Evolutionary conservation across 2,113 vertebrate genomes (phyloP), one percentile per base, ranked within the genome.

Genomic region (Rhombomys opimus): DNA sequence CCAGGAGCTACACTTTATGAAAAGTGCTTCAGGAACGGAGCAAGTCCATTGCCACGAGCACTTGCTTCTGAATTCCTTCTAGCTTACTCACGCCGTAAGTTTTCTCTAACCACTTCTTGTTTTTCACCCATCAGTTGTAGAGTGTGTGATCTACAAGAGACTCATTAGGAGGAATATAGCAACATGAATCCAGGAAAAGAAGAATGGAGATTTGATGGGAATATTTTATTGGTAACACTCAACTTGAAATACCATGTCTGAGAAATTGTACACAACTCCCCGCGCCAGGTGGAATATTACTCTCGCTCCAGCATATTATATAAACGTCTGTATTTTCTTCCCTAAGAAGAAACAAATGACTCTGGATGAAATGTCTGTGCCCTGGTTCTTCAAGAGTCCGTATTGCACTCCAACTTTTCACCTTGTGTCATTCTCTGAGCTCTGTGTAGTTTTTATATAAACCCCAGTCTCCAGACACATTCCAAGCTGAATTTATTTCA

Each of bases 401-500:
- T 68, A 88, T 82, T 46, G 76, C 95, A 89, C 77, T 93, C 50
- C 23, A 96, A 96, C 93, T 91, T 95, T 91, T 97, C 90, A 96
- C 94, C 94, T 90, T 65, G 91, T 88, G 93, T 97, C 95, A 92
- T 86, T 94, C 82, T 97, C 94, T 85, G 85, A 96, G 73, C 81
- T 92, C 96, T 97, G 96, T 93, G 68, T 70, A 97, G 94, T 63
- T 87, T 81, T 98, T 96, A 87, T 97, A 78, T 97, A 97, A 98
- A 97, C 97, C 61, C 70, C 59, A 73, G 80, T 92, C 96, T 97
- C 97, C 46, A 97, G 95, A 97, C 95, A 97, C 97, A 97, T 97
- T 98, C 97, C 97, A 78, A 54, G 15, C 75, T 95, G 90, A 95
- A 96, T 97, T 97, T 97, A 97, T 97, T 98, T 96, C 97, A 89